Evolutionary conservation across 2,113 vertebrate species (phyloP).

Genomic region (Oryzias javanicus): DNA sequence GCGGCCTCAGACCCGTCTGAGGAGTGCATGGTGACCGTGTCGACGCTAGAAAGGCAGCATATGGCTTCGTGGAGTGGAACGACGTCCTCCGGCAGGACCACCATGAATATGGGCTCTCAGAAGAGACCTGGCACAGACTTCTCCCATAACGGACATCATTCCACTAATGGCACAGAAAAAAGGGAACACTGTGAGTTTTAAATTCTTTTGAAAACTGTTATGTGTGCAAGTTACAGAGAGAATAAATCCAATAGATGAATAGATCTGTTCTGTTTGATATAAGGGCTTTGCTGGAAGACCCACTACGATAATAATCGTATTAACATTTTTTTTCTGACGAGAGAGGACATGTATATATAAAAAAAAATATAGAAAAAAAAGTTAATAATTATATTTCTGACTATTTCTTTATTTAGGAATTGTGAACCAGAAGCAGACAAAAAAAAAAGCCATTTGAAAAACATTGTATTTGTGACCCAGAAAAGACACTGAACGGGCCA

Average conservation of each 20-base stretch:
- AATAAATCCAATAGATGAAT: not conserved
- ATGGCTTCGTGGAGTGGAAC: conserved; percentile 73
- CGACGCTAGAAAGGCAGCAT: conserved; percentile 76
- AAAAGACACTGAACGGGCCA: no score
- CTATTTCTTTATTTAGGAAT: no score
- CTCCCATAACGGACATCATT: conserved; percentile 57
- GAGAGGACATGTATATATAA: no score
- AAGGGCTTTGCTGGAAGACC: no score
- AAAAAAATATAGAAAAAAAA: no score
- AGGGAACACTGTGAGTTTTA: conserved; percentile 73
- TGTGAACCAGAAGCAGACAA: no score
- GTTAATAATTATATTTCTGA: no score
- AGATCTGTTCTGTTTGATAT: not conserved
- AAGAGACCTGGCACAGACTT: conserved; percentile 66
- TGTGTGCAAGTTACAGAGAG: not conserved
- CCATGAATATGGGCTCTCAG: conserved; percentile 64
- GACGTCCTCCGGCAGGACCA: conserved; percentile 63
- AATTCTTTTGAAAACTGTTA: not conserved
- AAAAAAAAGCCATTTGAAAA: no score
- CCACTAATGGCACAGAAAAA: conserved; percentile 65
- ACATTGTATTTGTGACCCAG: no score
- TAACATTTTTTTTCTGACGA: no score
- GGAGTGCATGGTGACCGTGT: conserved; percentile 78
- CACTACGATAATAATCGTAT: no score
- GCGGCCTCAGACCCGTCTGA: conserved; percentile 66